A percentile compares a stretch with the other conserved stretches of the same genome.
These are phyloP conservation scores for Tolypeutes matacus DNA, from an alignment of 2,797 vertebrate genomes.

Conservation along the genomic window DNA sequence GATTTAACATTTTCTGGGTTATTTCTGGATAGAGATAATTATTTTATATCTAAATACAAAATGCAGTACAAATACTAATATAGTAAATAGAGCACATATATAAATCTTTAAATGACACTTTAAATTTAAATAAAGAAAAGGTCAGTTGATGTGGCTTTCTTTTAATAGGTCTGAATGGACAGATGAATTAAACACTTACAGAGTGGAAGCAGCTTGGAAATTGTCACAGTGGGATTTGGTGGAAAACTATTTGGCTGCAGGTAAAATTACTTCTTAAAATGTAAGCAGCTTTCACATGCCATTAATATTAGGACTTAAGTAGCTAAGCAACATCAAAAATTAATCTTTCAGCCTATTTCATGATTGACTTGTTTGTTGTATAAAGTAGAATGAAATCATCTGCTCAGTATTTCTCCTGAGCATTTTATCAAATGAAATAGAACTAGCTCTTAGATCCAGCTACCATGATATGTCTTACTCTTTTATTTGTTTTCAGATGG, in stretches of 20 bases:
- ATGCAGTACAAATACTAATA: background rate
- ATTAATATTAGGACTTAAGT: conserved; percentile 59
- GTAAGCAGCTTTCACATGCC: conserved; percentile 48
- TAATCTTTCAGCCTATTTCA: conserved; percentile 35
- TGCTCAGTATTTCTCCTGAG: conserved; percentile 37
- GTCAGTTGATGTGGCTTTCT: conserved; percentile 52
- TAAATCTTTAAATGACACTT: conserved; percentile 43
- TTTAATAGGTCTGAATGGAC: conserved; percentile 94
- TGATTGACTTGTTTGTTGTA: conserved; percentile 38
- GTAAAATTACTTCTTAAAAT: conserved; percentile 84
- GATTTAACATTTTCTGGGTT: conserved; percentile 23
- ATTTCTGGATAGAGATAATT: conserved; percentile 3
- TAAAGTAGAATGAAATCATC: conserved; percentile 44
- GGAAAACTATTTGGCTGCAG: conserved; percentile 96
- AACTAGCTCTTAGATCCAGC: background rate
- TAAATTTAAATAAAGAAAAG: conserved; percentile 37
- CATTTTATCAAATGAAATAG: conserved; percentile 40
- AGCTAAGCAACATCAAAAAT: conserved; percentile 23
- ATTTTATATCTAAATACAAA: conserved; percentile 65
- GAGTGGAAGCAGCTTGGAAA: conserved; percentile 99
- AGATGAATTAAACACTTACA: conserved; percentile 96
- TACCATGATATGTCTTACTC: background rate
- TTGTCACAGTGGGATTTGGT: conserved; percentile 97
- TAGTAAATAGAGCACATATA: background rate
- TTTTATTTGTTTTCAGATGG: conserved; percentile 88